Evolutionary conservation across 2,113 vertebrate species (phyloP), one percentile per base, ranked within the genome.

Genomic region (Copsychus sechellarum): DNA sequence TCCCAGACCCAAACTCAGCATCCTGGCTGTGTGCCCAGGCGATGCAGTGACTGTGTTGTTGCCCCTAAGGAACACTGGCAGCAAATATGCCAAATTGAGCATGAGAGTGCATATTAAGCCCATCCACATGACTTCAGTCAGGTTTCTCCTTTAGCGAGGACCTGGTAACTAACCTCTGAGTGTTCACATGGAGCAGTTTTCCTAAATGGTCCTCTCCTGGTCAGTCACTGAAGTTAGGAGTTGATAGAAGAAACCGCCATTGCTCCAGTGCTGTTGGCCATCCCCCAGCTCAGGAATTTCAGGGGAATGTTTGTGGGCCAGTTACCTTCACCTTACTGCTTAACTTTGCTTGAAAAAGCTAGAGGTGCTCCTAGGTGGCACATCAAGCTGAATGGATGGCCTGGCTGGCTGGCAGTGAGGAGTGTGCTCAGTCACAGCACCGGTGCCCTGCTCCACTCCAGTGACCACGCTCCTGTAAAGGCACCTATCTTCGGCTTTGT

Each of bases 41-140:
- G 11, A 12, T 26, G 36, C 74, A 91, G 40, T 1, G 3, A 38
- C 61, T 43, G 18, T 60, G 18, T 28, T 65, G 6, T 18, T 57
- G 56, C 25, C 40, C 7, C 4, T 7, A n/a, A 45, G 38, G n/a
- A 62, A 8, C n/a, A 8, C n/a, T 24, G 36, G 14, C 54, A 65
- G n/a, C 13, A 0, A 0, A 8, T 23, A 8, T 4, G 22, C 31
- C 62, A 61, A 48, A 83, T 5, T 17, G 53, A 80, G 25, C 1
- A 2, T 25, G 22, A 72, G 14, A 26, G 13, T 8, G 29, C 6
- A 19, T 24, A 20, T 69, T n/a, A 77, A 81, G 9, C 40, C n/a
- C 11, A 65, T 17, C 21, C 34, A 5, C 6, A 1, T 14, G 28
- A 48, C 5, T 86, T 88, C 74, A 47, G 16, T 24, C 29, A 64